Evolutionary conservation across 2,797 vertebrate genomes (phyloP).

Genomic region (Luscinia luscinia): DNA sequence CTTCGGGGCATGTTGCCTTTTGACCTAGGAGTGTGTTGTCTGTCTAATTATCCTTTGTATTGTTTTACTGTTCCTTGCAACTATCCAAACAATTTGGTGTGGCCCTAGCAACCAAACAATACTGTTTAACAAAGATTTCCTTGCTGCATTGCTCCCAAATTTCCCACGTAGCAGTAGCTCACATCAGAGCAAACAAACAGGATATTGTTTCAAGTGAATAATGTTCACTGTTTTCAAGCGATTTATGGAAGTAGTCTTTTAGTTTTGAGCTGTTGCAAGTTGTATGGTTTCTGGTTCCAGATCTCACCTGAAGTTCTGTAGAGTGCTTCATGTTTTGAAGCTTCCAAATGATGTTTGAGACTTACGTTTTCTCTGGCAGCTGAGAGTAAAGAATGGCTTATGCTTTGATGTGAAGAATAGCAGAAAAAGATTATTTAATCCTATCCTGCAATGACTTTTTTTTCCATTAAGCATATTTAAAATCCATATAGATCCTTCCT

Average conservation of each 20-base stretch:
- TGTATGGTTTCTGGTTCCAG: slow-evolving; percentile 24
- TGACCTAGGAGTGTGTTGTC: slow-evolving; percentile 13
- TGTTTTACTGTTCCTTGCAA: slow-evolving; percentile 59
- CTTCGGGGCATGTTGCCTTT: background rate
- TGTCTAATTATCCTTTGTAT: slow-evolving; percentile 52
- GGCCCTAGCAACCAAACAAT: slow-evolving; percentile 68
- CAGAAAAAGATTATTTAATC: background rate
- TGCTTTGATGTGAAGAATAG: background rate
- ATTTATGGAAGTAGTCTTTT: slow-evolving; percentile 55
- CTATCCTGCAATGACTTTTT: background rate
- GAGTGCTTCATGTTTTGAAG: background rate
- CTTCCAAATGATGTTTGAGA: background rate
- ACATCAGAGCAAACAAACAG: slow-evolving; percentile 63
- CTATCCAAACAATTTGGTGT: slow-evolving; percentile 60
- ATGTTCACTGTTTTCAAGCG: slow-evolving; percentile 35
- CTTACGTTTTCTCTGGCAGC: background rate
- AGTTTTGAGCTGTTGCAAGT: slow-evolving; percentile 32
- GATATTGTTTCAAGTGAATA: slow-evolving; percentile 74
- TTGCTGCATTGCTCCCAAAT: slow-evolving; percentile 55
- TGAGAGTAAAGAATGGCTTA: background rate
- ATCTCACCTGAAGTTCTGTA: background rate
- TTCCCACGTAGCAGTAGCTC: slow-evolving; percentile 49
- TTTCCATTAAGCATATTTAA: background rate
- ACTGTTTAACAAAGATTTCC: slow-evolving; percentile 52
- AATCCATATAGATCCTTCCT: background rate